Evolutionary conservation across 2,888 invertebrate genomes (phyloP), one percentile per base, ranked within the genome.

Genomic region (Archips crataeganus): DNA sequence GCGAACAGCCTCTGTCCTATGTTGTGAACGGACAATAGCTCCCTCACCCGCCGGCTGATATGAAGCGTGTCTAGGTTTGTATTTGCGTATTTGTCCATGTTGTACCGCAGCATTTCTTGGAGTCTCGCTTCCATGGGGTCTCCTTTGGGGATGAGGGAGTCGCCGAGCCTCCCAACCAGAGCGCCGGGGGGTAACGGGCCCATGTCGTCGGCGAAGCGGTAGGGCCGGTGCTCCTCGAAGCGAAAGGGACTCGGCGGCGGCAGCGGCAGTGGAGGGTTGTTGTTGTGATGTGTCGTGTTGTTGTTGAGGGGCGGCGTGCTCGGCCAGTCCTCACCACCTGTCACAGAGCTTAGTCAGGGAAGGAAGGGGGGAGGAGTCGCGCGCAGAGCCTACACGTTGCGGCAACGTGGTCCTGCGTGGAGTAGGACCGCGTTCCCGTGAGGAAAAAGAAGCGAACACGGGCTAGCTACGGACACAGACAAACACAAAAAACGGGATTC

Each of bases 1-100:
- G 99, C 99, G 94, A 99, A 99, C 83, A 99, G 95, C 76, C 99
- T 96, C 94, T 99, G 99, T 3, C 99, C 99, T 83, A 99, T 99
- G 91, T 99, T 99, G 94, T 99, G 99, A 80, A 99, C 98, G 77
- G 98, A 99, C 49, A 99, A 95, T 71, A 99, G 94, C 85, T 99
- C 99, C 13, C 99, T 95, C 10, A 99, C 99, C 77, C 98, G 96
- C 79, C 99, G 96, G 74, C 99, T 98, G 84, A 99, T 98, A 91
- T 98, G 97, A 74, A 99, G 94, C n/a, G 99, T 99, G 92, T 99
- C 99, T 78, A 99, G 95, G 83, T 98, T 98, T 84, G 98, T 98
- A 80, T 98, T 97, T 72, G 98, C 98, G 91, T 98, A 98, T 90
- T 98, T 98, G 95, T 98, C 98, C 97, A 98, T 98, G 90, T 98